Evolutionary conservation across 1,140 invertebrate species (phyloP), one percentile per base, ranked within the genome.

Genomic region (Drosophila hydei): DNA sequence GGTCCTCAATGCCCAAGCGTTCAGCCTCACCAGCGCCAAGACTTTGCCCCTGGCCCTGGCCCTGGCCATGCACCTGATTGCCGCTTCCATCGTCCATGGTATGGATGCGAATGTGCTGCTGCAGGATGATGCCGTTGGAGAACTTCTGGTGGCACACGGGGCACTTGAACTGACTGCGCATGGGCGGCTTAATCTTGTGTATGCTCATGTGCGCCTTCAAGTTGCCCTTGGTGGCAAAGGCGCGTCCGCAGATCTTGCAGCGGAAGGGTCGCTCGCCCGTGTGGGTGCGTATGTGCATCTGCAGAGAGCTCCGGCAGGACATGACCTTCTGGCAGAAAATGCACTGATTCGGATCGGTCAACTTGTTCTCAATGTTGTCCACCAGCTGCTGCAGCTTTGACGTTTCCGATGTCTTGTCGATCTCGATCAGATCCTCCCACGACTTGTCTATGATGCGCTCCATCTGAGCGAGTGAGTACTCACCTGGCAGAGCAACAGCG

Each of bases 201-300:
- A 99, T 98, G 59, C 98, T 98, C 98, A 99, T 99, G 93, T 99
- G 99, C 3, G 98, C 99, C 92, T 99, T 99, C 61, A 99, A 93
- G 92, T 99, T 99, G 8, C 99, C 98, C 93, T 99, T 99, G 4
- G 98, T 99, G 12, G 98, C 99, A 92, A 99, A 99, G 12, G 98
- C 96, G 47, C 97, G 94, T 19, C 97, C 96, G 92, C 98, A 99
- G 56, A 99, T 97, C 93, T 98, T 98, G 92, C 98, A 99, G 87
- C 96, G 96, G 92, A 99, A 99, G 0, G 98, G 98, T 55, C 98
- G 93, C 92, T 99, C 98, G 2, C 98, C 97, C 0, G 91, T 92
- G 40, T 91, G 90, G n/a, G 97, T 98, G 63, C 97, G 93, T 92
- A 99, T 99, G 92, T 99, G 99, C 98, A 99, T 99, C 92, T 99